Conservation (phyloP, 2,888 invertebrate species). For the Coelopa pilipes region DNA sequence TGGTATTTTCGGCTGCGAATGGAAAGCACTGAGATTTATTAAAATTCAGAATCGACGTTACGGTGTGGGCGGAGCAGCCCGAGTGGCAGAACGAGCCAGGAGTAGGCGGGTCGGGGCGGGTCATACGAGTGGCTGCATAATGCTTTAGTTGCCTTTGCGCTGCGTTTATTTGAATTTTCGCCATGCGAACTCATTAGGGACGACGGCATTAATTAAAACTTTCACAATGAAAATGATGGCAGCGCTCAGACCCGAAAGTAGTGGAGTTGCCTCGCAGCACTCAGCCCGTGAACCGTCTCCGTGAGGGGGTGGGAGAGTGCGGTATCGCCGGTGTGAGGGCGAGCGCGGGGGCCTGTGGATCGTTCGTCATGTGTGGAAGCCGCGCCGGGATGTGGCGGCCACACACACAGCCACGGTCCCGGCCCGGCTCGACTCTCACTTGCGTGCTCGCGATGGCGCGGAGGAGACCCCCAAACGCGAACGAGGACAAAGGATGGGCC, state of each 20-base stretch:
- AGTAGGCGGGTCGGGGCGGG: not conserved
- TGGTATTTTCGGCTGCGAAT: not conserved
- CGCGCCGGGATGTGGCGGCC: conserved; percentile 12
- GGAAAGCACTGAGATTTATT: conserved; percentile 13
- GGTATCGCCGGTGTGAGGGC: not conserved
- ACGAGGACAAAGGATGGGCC: conserved; percentile 22
- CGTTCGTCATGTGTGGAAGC: conserved; percentile 31
- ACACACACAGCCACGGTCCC: too few species aligned
- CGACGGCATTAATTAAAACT: conserved; percentile 54
- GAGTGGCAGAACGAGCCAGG: not conserved
- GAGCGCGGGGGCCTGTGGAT: not conserved
- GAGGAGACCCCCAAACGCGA: not conserved
- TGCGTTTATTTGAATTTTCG: conserved; percentile 47
- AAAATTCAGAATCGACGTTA: conserved; percentile 17
- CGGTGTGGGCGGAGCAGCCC: not conserved
- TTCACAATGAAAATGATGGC: conserved; percentile 51
- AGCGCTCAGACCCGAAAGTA: conserved; percentile 44
- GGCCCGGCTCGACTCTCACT: too few species aligned
- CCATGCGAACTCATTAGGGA: conserved; percentile 52
- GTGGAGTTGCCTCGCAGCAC: conserved; percentile 23
- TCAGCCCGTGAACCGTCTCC: too few species aligned
- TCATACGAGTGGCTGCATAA: conserved; percentile 3
- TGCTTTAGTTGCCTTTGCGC: conserved; percentile 25
- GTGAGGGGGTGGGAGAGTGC: too few species aligned
- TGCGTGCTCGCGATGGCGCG: conserved; percentile 2